phyloP scores from a whole-genome alignment of 2,888 invertebrate species.

The Eulithis testata region DNA sequence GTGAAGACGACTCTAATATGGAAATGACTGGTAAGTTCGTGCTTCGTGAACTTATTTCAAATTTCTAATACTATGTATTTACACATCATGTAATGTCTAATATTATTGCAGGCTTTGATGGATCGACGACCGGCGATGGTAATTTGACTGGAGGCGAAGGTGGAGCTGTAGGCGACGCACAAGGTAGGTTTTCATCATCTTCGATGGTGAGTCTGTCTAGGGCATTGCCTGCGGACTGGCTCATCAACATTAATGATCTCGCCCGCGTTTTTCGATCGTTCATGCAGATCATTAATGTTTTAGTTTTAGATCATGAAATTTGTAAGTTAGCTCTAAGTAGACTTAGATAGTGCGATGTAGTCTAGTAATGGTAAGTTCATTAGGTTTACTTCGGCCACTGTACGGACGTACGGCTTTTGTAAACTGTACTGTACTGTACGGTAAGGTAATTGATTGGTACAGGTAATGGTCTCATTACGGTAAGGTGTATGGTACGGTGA shows the following conservation, averaged over 20 bases:
- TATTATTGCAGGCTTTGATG: conserved; percentile 73
- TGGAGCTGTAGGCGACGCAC: conserved; percentile 83
- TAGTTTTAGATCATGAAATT: conserved; percentile 74
- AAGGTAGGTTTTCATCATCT: conserved; percentile 78
- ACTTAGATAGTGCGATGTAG: conserved; percentile 17
- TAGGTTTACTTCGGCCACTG: neutral
- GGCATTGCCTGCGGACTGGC: conserved; percentile 32
- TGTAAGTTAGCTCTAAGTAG: conserved; percentile 59
- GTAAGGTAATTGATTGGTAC: no score
- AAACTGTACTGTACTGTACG: neutral
- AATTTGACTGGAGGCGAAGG: conserved; percentile 81
- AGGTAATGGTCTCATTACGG: neutral
- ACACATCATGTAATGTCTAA: neutral
- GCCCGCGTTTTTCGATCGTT: neutral
- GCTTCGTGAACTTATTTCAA: neutral
- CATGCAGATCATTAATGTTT: conserved; percentile 46
- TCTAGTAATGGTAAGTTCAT: conserved; percentile 24
- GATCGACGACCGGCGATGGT: conserved; percentile 79
- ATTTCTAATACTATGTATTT: neutral
- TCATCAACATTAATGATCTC: conserved; percentile 43
- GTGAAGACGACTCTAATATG: conserved; percentile 87
- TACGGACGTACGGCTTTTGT: conserved; percentile 3
- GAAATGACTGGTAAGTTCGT: conserved; percentile 82
- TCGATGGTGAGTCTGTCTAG: conserved; percentile 26
- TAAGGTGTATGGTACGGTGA: conserved; percentile 7